These are phyloP conservation scores for Helicoverpa assulta DNA, from an alignment of 2,888 invertebrate genomes.

Conservation along the genomic window DNA sequence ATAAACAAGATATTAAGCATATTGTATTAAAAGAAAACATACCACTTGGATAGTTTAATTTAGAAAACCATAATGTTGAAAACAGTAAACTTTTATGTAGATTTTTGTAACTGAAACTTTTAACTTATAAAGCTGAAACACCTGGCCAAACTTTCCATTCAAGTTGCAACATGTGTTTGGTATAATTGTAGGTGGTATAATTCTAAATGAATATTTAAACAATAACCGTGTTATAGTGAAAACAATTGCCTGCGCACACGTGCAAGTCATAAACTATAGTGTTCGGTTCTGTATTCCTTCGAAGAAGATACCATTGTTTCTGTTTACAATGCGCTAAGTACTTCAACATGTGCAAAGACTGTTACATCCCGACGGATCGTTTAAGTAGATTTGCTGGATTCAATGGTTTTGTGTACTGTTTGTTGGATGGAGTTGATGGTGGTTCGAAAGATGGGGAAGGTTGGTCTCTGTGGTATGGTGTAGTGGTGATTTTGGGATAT, in stretches of 20 bases:
- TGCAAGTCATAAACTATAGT: constrained; percentile 81
- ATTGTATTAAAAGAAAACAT: too few relatives aligned
- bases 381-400: constrained; percentile 4
- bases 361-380: constrained; percentile 4
- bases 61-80: too few relatives aligned
- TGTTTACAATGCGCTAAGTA: constrained; percentile 66
- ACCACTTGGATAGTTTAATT: too few relatives aligned
- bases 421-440: not conserved
- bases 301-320: constrained; percentile 73
- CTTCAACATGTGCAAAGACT: constrained; percentile 79
- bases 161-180: constrained; percentile 44
- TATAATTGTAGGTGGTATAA: constrained; percentile 7
- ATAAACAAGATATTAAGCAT: too few relatives aligned
- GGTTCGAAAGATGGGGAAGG: not conserved
- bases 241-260: constrained; percentile 79
- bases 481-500: not conserved
- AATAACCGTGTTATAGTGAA: constrained; percentile 47
- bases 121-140: not conserved
- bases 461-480: not conserved
- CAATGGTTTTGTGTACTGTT: constrained; percentile 6
- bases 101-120: not conserved
- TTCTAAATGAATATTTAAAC: constrained; percentile 32
- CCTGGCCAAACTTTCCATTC: constrained; percentile 11
- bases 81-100: too few relatives aligned
- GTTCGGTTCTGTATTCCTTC: constrained; percentile 75